Evolutionary conservation across 2,113 vertebrate species (phyloP).

Genomic region (Lanius ludovicianus): DNA sequence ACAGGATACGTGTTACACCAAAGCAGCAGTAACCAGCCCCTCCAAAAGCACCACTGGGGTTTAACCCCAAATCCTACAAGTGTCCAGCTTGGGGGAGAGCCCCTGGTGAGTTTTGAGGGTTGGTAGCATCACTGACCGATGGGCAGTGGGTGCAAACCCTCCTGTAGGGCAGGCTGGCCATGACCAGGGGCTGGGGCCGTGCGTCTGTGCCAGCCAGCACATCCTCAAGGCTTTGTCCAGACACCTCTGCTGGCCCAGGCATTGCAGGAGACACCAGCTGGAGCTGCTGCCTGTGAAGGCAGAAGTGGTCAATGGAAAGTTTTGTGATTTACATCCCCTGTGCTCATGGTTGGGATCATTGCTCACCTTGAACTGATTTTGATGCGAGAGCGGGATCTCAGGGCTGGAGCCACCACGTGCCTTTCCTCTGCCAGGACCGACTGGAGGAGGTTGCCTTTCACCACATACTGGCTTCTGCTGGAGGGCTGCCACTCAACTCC

Average conservation of each 20-base stretch:
- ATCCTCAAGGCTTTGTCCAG: not conserved
- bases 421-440: constrained; percentile 52
- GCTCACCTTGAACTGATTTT: constrained; percentile 60
- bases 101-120: not conserved
- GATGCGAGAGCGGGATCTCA: constrained; percentile 29
- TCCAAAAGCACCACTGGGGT: not conserved
- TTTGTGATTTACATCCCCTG: not conserved
- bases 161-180: constrained; percentile 29
- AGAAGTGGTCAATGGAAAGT: not conserved
- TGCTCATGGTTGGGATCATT: not conserved
- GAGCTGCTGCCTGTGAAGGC: constrained; percentile 59
- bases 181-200: not conserved
- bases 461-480: constrained; percentile 33
- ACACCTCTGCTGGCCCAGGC: not conserved
- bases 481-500: constrained; percentile 51
- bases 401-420: constrained; percentile 18
- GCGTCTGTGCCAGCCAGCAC: not conserved
- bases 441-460: constrained; percentile 47
- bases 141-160: constrained; percentile 33
- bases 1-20: accelerated
- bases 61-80: not conserved
- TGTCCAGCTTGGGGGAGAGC: not conserved
- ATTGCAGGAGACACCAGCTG: constrained; percentile 1
- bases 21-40: too few species aligned
- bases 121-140: not conserved